Conservation (phyloP, 2,888 invertebrate species). For the Poecilobothrus nobilitatus region DNA sequence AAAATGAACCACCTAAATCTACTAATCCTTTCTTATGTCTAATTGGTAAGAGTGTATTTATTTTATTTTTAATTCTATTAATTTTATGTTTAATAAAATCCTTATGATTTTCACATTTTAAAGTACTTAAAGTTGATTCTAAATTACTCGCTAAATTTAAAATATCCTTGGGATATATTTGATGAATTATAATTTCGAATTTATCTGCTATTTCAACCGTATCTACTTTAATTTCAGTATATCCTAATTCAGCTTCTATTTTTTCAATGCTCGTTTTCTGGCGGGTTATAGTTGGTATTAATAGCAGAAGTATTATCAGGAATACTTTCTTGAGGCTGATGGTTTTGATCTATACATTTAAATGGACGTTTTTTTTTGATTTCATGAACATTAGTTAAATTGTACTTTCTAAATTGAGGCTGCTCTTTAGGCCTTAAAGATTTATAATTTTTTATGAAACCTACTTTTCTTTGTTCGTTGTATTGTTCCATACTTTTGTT, state of each 20-base stretch:
- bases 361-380: constrained; percentile 15
- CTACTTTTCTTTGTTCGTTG: constrained; percentile 5
- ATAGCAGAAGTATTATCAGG: neutral
- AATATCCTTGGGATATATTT: no score
- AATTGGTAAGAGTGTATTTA: constrained; percentile 8
- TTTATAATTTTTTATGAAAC: constrained; percentile 12
- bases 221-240: constrained; percentile 7
- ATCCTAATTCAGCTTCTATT: constrained; percentile 8
- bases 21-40: constrained; percentile 16
- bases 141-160: no score
- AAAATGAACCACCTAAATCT: constrained; percentile 15
- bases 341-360: constrained; percentile 12
- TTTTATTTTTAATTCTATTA: constrained; percentile 12
- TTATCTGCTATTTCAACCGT: no score
- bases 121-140: no score
- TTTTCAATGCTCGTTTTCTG: constrained; percentile 7
- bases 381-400: constrained; percentile 13
- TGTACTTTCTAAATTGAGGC: constrained; percentile 16
- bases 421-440: constrained; percentile 13
- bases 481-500: no score
- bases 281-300: neutral
- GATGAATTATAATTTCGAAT: no score
- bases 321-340: neutral
- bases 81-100: no score
- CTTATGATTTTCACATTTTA: no score